Base-by-base conservation (phyloP, 2,797 vertebrate genomes). In the Sebastes hubbsi region DNA sequence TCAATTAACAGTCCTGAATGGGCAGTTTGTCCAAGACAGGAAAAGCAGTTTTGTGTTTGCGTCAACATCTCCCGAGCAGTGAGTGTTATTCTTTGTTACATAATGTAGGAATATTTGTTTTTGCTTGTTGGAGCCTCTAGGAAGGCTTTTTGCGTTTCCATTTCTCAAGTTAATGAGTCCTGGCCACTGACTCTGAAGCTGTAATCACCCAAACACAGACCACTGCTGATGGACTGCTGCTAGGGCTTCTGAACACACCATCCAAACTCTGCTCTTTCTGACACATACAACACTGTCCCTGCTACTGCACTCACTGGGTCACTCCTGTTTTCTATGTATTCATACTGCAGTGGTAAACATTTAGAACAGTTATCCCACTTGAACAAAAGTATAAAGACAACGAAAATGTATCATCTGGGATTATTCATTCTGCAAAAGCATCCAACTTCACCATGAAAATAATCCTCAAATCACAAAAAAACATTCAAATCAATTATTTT, bases 141-240 rank as follows among this genome's bases (percentile, higher is more conserved):
- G 59, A 54, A 67, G 61, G 70, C 2, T 63, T 86, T 30, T 22
- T 62, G 75, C 2, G 1, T 79, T 86, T 70, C 52, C 58, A 87
- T 89, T 78, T 87, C 38, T 87, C 60, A 46, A 72, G 30, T 84
- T 85, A 85, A 88, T 88, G 85, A 87, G 72, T 66, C 67, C 61
- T 62, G 34, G 55, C 76, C 66, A 49, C 24, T 13, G 36, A 77
- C 66, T 87, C 59, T 65, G 30, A 88, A 81, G 77, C 60, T 76
- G 72, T 80, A 88, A 85, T 87, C 74, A 86, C 52, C 62, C 42
- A 54, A 83, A 85, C 56, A 54, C 18, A 78, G 61, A 87, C 42
- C 22, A 7, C 55, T 66, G 80, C 63, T 81, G 70, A 77, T 63
- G 42, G 63, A 79, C 68, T 61, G 82, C 72, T 79, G 18, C 49